phyloP scores from a whole-genome alignment of 2,797 vertebrate species.

The Myripristis murdjan region DNA sequence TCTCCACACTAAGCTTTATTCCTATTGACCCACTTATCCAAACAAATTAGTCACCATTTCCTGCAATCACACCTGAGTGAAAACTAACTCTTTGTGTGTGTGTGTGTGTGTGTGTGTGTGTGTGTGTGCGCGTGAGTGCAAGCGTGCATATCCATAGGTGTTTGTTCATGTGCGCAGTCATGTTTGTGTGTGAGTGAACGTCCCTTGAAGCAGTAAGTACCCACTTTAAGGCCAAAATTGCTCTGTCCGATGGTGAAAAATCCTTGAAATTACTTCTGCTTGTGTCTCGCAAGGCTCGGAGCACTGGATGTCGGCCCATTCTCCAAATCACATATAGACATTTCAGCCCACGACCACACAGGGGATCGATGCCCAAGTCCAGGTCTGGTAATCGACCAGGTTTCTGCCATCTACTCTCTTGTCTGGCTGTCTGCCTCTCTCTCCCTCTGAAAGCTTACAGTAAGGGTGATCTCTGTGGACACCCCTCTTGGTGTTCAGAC shows the following conservation, averaged over 20 bases:
- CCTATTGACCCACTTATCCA: constrained; percentile 28
- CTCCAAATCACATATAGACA: constrained; percentile 58
- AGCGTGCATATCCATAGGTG: too few relatives aligned
- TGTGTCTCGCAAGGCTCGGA: constrained; percentile 30
- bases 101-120: too few relatives aligned
- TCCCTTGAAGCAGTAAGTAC: constrained; percentile 20
- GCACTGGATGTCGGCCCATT: constrained; percentile 11
- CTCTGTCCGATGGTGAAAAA: constrained; percentile 44
- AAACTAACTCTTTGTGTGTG: constrained; percentile 10
- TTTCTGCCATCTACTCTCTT: too few relatives aligned
- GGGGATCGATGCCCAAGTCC: constrained; percentile 51
- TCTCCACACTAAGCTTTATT: constrained; percentile 27
- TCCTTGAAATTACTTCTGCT: constrained; percentile 44
- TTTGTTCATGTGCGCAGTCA: constrained; percentile 9
- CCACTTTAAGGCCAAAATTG: constrained; percentile 30
- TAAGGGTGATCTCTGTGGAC: too few relatives aligned
- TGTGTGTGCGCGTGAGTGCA: too few relatives aligned
- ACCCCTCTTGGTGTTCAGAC: constrained; percentile 46
- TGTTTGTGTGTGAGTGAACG: constrained; percentile 12
- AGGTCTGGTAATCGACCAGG: constrained; percentile 46
- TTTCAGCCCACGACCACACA: constrained; percentile 25
- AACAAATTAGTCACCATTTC: constrained; percentile 47
- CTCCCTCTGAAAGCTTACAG: constrained; percentile 41
- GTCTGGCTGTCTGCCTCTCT: too few relatives aligned
- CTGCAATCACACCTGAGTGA: constrained; percentile 16